Evolutionary conservation across 2,888 invertebrate species (phyloP).

Genomic region (Ectemnius continuus): DNA sequence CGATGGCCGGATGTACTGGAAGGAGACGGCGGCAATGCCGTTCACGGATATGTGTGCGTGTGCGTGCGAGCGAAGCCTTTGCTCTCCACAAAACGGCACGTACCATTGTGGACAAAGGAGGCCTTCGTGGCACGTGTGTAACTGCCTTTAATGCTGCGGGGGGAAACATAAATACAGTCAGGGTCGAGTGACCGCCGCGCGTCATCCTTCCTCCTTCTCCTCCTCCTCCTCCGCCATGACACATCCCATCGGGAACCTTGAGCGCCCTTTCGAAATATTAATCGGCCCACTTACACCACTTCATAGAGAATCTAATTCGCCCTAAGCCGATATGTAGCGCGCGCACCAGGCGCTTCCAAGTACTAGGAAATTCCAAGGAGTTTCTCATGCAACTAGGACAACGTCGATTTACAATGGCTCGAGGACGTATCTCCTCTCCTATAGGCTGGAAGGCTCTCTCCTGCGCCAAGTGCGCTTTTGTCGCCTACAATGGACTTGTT

Average conservation of each 20-base stretch:
- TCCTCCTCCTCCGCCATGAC: slow-evolving; percentile 38
- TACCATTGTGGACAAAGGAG: slow-evolving; percentile 51
- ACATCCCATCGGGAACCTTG: slow-evolving; percentile 49
- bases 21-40: slow-evolving; percentile 34
- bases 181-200: slow-evolving; percentile 64
- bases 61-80: too few species aligned
- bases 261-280: slow-evolving; percentile 1
- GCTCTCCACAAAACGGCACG: too few species aligned
- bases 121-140: slow-evolving; percentile 62
- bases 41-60: slow-evolving; percentile 37
- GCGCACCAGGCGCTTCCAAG: too few species aligned
- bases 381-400: slow-evolving; percentile 53
- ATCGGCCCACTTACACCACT: neutral
- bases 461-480: slow-evolving; percentile 50
- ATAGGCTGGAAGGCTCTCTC: slow-evolving; percentile 50
- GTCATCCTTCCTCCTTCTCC: slow-evolving; percentile 55
- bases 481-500: slow-evolving; percentile 58
- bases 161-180: slow-evolving; percentile 72
- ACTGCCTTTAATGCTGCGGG: slow-evolving; percentile 65
- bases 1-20: slow-evolving; percentile 25
- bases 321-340: too few species aligned
- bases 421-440: slow-evolving; percentile 45
- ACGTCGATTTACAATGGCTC: slow-evolving; percentile 43
- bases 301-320: neutral
- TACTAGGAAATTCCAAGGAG: neutral